Conservation (phyloP, 2,888 invertebrate species). For the Drosophila eohydei region DNA sequence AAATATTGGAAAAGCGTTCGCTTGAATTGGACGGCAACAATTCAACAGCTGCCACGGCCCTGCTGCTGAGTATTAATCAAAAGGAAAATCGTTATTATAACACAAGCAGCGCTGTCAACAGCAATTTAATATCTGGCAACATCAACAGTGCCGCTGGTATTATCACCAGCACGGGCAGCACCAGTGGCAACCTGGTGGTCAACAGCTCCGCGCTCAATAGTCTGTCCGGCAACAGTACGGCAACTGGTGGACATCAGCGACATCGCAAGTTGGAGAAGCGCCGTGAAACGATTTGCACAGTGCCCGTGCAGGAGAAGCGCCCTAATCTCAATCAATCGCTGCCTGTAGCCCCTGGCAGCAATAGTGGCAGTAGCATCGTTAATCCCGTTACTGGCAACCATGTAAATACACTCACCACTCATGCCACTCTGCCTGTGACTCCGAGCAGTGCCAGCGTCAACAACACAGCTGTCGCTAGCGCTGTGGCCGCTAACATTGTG, state of each 20-base stretch:
- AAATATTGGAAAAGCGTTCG: slow-evolving; percentile 96
- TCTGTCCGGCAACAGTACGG: slow-evolving; percentile 27
- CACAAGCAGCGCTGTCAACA: slow-evolving; percentile 23
- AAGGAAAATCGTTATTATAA: slow-evolving; percentile 92
- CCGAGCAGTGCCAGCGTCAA: slow-evolving; percentile 10
- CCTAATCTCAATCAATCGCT: slow-evolving; percentile 72
- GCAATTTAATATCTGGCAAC: slow-evolving; percentile 36
- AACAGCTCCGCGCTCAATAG: slow-evolving; percentile 32
- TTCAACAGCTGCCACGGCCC: slow-evolving; percentile 85
- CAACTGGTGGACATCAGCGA: slow-evolving; percentile 56
- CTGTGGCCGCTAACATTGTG: slow-evolving; percentile 38
- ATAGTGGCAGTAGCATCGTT: slow-evolving; percentile 10
- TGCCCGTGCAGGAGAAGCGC: slow-evolving; percentile 84
- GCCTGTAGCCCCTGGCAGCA: slow-evolving; percentile 31
- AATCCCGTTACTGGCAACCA: slow-evolving; percentile 41
- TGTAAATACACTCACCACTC: slow-evolving; percentile 41
- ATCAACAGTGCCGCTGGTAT: slow-evolving; percentile 55
- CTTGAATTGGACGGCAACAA: slow-evolving; percentile 91
- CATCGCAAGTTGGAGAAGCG: slow-evolving; percentile 90
- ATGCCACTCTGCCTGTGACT: slow-evolving; percentile 75
- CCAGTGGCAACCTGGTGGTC: slow-evolving; percentile 40
- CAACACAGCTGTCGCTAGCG: slow-evolving; percentile 1
- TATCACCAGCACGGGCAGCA: slow-evolving; percentile 67
- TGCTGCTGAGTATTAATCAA: slow-evolving; percentile 87
- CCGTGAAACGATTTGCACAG: slow-evolving; percentile 88